Conservation (phyloP, 2,113 vertebrate species). For the Sander lucioperca region DNA sequence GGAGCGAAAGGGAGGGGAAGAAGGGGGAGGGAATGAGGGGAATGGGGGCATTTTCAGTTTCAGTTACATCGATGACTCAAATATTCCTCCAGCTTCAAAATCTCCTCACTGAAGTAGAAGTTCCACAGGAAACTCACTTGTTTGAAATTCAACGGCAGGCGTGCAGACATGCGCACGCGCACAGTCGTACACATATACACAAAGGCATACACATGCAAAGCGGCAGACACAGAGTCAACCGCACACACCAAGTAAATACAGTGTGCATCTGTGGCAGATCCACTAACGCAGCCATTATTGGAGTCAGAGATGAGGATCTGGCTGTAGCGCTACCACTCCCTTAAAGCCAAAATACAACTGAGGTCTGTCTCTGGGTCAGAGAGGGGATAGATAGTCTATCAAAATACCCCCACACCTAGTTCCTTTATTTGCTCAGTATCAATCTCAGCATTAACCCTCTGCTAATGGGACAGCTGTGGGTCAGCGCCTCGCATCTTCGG, state of each 20-base stretch:
- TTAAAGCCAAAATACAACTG: constrained; percentile 58
- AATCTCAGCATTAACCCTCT: constrained; percentile 84
- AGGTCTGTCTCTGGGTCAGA: constrained; percentile 67
- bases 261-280: constrained; percentile 6
- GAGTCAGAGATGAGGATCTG: constrained; percentile 43
- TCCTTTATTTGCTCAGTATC: constrained; percentile 87
- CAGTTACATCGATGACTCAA: constrained; percentile 84
- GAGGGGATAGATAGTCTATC: constrained; percentile 78
- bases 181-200: constrained; percentile 2
- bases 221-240: constrained; percentile 8
- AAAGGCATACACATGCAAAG: constrained; percentile 23
- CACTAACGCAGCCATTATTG: neutral
- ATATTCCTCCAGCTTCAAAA: constrained; percentile 80
- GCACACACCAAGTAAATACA: constrained; percentile 29
- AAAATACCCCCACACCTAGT: constrained; percentile 82
- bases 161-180: constrained; percentile 42
- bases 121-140: constrained; percentile 77
- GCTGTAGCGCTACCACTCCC: constrained; percentile 35
- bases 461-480: constrained; percentile 88
- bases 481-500: constrained; percentile 78
- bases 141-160: constrained; percentile 69
- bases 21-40: constrained; percentile 8
- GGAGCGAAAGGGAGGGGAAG: constrained; percentile 39
- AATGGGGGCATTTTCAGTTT: constrained; percentile 78
- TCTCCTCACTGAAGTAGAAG: constrained; percentile 62